Evolutionary conservation across 2,113 vertebrate genomes (phyloP), one percentile per base, ranked within the genome.

Genomic region (Hipposideros armiger): DNA sequence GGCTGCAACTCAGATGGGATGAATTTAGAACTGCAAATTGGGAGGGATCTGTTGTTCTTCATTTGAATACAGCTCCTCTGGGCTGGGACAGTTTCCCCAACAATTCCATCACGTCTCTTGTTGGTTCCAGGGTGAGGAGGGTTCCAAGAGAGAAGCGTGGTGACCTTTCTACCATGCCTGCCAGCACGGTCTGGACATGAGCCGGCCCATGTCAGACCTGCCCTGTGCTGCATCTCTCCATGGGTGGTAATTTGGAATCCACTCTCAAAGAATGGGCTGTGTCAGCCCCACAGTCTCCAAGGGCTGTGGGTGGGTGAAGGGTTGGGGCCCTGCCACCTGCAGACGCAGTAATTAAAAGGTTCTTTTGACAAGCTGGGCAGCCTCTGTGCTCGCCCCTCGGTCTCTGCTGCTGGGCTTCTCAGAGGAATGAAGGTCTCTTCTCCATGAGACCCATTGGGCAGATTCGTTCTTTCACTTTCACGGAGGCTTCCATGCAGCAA

Each of bases 21-120:
- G 98, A 90, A 97, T 98, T 98, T 97, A 98, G 98, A 97, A 98
- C 52, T 30, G 73, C 90, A 84, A 87, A 92, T 97, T 89, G 98
- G 72, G 97, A 97, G 95, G 98, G 97, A 98, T 98, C 97, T 98
- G 97, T 98, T 98, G 97, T 97, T 97, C 97, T 98, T 97, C 94
- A 97, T 98, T 97, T 91, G 85, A 91, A 96, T 94, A 96, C 96
- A 96, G 97, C 96, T 97, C 97, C 84, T 96, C 86, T 94, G 86
- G 92, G 94, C 98, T 97, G 90, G 93, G 92, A 95, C 95, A 94
- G 97, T 96, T 96, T 88, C 50, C 96, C 97, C 96, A 94, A 93
- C 97, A 97, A 73, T 76, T 60, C 96, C 78, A 90, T 83, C 83
- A 54, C 89, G 82, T 47, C 91, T 97, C 85, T 83, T 14, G 11